Evolutionary conservation across 2,888 invertebrate species (phyloP), one percentile per base, ranked within the genome.

Genomic region (Dusona sp.): DNA sequence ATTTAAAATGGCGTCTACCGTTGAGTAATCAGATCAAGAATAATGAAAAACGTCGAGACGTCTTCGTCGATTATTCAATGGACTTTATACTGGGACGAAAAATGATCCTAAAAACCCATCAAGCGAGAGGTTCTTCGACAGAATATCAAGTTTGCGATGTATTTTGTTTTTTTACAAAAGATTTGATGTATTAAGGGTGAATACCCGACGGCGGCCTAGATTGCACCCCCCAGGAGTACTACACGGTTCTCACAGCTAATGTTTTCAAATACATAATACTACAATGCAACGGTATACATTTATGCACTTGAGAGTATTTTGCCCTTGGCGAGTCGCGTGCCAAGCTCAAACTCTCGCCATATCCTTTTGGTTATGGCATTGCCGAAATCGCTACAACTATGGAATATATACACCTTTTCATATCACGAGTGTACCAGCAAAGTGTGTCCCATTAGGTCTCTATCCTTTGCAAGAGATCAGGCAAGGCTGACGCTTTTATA

Each of bases 301-400:
- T 6, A 51, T 9, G 78, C 57, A 22, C 54, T 48, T 33, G 67
- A 78, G 78, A 73, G 57, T 51, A 64, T 33, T 75, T 84, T 67
- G 79, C 64, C 51, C 64, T 73, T 38, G 73, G 42, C 51, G 61
- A 51, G 78, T 73, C 85, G 81, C 85, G 78, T 82, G 78, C 67
- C 81, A 42, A 25, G 51, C 64, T 74, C 68, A 42, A n/a, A 67
- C 38, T 82, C 78, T 85, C 74, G 67, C 19, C 68, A 22, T 42
- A 79, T 73, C 36, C 64, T 51, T 65, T 51, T 25, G 70, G 25
- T 70, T 57, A 64, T 45, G 54, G 54, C 57, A 68, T 74, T 68
- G 57, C 45, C 33, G 29, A 25, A 72, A 73, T 72, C 78, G 48
- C 38, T 67, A 38, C n/a, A 38, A 42, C 68, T n/a, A 67, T 74